Evolutionary conservation across 2,797 vertebrate genomes (phyloP).

Genomic region (Spheniscus humboldti): DNA sequence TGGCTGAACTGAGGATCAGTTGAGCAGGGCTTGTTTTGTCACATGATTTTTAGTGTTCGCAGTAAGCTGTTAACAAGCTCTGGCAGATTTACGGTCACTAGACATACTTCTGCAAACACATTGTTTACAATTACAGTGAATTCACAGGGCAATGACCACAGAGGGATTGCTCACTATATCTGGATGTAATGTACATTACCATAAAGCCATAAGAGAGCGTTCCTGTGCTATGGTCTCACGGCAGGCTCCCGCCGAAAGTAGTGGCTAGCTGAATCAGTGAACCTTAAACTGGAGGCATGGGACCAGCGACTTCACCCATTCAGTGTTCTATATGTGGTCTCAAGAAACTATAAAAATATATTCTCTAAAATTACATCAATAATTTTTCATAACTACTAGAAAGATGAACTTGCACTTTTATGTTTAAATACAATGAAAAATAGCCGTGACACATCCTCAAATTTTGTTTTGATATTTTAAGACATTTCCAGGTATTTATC

Average conservation of each 20-base stretch:
- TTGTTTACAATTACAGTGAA: conserved; percentile 49
- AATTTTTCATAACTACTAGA: not conserved
- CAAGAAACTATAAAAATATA: not conserved
- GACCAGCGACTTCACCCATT: not conserved
- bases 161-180: conserved; percentile 20
- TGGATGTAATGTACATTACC: not conserved
- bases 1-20: conserved; percentile 32
- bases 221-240: not conserved
- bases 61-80: conserved; percentile 64
- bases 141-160: conserved; percentile 44
- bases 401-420: not conserved
- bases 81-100: conserved; percentile 65
- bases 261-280: not conserved
- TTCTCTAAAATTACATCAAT: not conserved
- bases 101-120: conserved; percentile 59
- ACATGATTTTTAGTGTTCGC: conserved; percentile 50
- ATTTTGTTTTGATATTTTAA: not conserved
- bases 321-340: not conserved
- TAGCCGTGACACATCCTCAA: not conserved
- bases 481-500: not conserved
- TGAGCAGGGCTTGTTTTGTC: conserved; percentile 56
- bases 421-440: not conserved
- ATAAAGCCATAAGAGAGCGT: not conserved
- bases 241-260: not conserved
- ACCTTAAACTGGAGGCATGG: not conserved